phyloP scores from a whole-genome alignment of 2,888 invertebrate species.

The Nasonia oneida region DNA sequence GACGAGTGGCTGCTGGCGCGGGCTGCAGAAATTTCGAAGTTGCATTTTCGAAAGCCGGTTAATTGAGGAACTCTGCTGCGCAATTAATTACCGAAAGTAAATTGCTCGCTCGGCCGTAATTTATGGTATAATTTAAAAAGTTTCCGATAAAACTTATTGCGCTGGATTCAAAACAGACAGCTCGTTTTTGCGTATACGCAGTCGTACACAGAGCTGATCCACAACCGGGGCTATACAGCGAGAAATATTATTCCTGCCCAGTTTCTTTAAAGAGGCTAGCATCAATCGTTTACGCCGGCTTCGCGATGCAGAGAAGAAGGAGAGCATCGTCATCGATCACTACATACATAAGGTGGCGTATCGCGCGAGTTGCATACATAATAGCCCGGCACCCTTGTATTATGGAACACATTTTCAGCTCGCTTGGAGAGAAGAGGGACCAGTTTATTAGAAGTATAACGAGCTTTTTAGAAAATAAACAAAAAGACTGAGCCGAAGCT shows the following conservation, averaged over 20 bases:
- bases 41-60: no score
- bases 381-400: constrained; percentile 31
- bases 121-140: no score
- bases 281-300: constrained; percentile 55
- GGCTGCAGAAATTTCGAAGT: no score
- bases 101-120: no score
- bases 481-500: not conserved
- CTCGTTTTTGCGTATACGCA: no score
- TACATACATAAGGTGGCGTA: constrained; percentile 16
- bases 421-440: not conserved
- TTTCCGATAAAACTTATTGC: no score
- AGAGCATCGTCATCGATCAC: constrained; percentile 49
- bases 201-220: not conserved
- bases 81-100: no score
- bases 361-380: constrained; percentile 56
- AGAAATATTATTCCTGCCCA: constrained; percentile 52
- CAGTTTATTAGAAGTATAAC: not conserved
- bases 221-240: not conserved
- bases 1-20: no score
- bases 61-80: no score
- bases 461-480: constrained; percentile 18
- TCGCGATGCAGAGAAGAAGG: constrained; percentile 48
- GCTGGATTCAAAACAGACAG: no score
- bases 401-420: constrained; percentile 32
- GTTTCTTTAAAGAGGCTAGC: constrained; percentile 1